Evolutionary conservation across 2,797 vertebrate genomes (phyloP).

Genomic region (Melanotaenia boesemani): DNA sequence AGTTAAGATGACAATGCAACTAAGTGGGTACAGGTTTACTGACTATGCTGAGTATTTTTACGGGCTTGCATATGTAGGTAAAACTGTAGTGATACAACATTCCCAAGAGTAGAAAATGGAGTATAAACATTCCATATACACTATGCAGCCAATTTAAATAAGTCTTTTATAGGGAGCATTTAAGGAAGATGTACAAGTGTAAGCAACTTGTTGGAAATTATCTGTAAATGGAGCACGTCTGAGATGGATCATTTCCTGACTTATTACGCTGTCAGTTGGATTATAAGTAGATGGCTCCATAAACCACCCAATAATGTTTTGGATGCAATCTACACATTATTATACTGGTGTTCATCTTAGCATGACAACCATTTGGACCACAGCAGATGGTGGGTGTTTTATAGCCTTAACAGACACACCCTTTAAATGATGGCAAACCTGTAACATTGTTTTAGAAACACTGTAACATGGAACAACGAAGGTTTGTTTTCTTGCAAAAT

Average conservation of each 20-base stretch:
- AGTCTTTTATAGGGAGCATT: constrained; percentile 12
- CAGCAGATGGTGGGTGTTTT: constrained; percentile 67
- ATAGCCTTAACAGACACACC: constrained; percentile 59
- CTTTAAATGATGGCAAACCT: constrained; percentile 53
- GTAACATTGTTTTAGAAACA: constrained; percentile 33
- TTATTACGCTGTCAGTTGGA: constrained; percentile 45
- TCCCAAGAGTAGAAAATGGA: not conserved
- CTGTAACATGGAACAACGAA: constrained; percentile 13
- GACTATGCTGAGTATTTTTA: constrained; percentile 13
- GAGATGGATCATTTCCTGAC: constrained; percentile 36
- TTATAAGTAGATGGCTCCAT: constrained; percentile 57
- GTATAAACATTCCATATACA: not conserved
- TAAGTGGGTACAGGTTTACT: constrained; percentile 24
- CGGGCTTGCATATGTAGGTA: constrained; percentile 3
- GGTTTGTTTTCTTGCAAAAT: not conserved
- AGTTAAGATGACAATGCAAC: constrained; percentile 69
- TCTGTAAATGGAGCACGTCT: constrained; percentile 30
- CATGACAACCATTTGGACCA: constrained; percentile 52
- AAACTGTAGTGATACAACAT: constrained; percentile 5
- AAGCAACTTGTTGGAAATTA: constrained; percentile 37
- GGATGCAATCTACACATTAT: constrained; percentile 51
- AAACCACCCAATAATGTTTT: constrained; percentile 63
- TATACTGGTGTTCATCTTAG: constrained; percentile 60
- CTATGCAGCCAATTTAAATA: not conserved
- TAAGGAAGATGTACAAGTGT: constrained; percentile 1